phyloP scores from a whole-genome alignment of 2,888 invertebrate genomes.

The Dermolepida albohirtum region DNA sequence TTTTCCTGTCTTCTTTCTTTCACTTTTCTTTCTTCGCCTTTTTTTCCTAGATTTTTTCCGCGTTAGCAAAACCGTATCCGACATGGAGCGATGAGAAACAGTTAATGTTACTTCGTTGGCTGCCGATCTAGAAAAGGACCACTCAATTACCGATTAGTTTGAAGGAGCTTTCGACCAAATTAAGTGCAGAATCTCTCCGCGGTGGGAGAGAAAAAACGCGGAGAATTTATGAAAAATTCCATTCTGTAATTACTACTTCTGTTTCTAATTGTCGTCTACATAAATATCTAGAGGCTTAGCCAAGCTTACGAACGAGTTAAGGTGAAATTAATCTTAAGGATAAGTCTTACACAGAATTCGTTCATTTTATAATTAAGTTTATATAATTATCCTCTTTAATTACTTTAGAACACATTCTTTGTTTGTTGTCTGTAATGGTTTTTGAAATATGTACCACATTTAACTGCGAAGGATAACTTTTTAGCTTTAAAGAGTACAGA shows the following conservation, averaged over 20 bases:
- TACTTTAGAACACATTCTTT: too few relatives aligned
- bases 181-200: slow-evolving; percentile 17
- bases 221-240: slow-evolving; percentile 14
- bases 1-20: neutral
- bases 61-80: slow-evolving; percentile 18
- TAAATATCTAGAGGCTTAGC: neutral
- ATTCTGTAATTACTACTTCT: slow-evolving; percentile 12
- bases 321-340: too few relatives aligned
- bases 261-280: neutral
- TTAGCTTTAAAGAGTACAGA: too few relatives aligned
- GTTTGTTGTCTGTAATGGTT: too few relatives aligned
- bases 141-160: slow-evolving; percentile 29
- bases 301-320: neutral
- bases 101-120: slow-evolving; percentile 18
- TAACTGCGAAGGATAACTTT: too few relatives aligned
- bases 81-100: slow-evolving; percentile 28
- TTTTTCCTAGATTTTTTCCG: slow-evolving; percentile 5
- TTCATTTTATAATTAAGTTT: too few relatives aligned
- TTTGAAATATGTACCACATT: too few relatives aligned
- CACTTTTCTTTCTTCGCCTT: slow-evolving; percentile 10
- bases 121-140: slow-evolving; percentile 21
- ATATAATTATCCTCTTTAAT: too few relatives aligned
- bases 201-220: neutral
- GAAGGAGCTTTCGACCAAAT: slow-evolving; percentile 22
- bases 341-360: too few relatives aligned